Conservation (phyloP, 2,113 vertebrate species). For the Podarcis muralis region DNA sequence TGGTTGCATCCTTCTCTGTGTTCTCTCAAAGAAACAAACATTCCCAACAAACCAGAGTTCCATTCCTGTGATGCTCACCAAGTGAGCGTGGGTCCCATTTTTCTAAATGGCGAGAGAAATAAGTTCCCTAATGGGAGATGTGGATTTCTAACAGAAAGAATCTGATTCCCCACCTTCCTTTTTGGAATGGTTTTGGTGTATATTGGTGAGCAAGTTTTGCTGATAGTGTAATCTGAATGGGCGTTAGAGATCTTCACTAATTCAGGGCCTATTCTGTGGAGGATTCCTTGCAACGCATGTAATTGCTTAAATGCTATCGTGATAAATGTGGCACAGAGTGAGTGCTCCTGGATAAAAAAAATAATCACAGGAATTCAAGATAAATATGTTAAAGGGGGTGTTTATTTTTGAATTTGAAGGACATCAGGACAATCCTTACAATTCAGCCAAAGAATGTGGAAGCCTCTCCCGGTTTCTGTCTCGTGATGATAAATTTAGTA, state of each 20-base stretch:
- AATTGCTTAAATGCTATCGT: background rate
- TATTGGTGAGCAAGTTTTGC: background rate
- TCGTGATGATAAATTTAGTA: background rate
- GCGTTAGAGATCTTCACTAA: background rate
- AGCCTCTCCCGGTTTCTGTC: background rate
- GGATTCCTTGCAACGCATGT: background rate
- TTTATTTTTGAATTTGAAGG: background rate
- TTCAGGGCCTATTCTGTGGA: background rate
- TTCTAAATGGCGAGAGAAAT: background rate
- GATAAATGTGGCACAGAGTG: background rate
- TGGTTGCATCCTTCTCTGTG: background rate
- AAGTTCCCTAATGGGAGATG: background rate
- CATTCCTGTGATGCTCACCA: background rate
- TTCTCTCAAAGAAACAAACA: background rate
- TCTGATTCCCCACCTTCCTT: background rate
- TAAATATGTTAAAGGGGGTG: background rate
- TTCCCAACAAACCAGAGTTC: background rate
- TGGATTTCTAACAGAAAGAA: background rate
- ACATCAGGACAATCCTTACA: background rate
- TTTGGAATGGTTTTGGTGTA: conserved; percentile 6
- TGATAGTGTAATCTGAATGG: background rate
- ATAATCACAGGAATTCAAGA: background rate
- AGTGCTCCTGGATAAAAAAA: background rate
- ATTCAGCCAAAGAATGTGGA: background rate
- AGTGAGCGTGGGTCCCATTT: background rate